Percentiles rank a stretch among this genome's conserved stretches.
Conservation (phyloP, 2,888 invertebrate genomes). For the Leptura quadrifasciata region DNA sequence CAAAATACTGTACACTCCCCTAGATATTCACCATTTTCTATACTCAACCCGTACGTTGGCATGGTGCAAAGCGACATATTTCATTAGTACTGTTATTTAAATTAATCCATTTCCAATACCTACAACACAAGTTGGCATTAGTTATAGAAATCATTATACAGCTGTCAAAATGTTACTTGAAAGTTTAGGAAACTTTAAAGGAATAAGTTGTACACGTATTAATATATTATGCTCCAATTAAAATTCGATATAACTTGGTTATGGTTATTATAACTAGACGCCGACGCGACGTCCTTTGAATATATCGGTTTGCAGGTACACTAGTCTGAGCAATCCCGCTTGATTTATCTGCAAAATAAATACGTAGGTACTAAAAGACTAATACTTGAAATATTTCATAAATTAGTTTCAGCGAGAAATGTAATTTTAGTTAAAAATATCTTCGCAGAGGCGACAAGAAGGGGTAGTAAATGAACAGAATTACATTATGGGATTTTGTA, state of each 20-base stretch:
- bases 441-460: neutral
- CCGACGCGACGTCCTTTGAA: neutral
- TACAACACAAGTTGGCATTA: neutral
- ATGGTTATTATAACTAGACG: neutral
- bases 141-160: neutral
- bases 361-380: neutral
- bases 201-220: neutral
- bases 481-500: slow-evolving; percentile 22
- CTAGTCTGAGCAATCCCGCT: slow-evolving; percentile 1
- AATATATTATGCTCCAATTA: neutral
- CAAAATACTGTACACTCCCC: too few species aligned
- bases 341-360: slow-evolving; percentile 18
- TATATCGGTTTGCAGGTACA: neutral
- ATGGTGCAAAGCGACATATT: too few species aligned
- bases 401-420: slow-evolving; percentile 13
- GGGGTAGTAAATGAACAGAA: slow-evolving; percentile 25
- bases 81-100: neutral
- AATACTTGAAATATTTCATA: slow-evolving; percentile 16
- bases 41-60: too few species aligned
- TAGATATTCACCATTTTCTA: too few species aligned
- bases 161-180: neutral
- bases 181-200: neutral
- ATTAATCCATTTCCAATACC: neutral
- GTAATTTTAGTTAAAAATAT: slow-evolving; percentile 21
- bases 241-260: neutral